These are phyloP conservation scores for Peromyscus leucopus DNA, from an alignment of 2,113 vertebrate species.

Conservation along the genomic window DNA sequence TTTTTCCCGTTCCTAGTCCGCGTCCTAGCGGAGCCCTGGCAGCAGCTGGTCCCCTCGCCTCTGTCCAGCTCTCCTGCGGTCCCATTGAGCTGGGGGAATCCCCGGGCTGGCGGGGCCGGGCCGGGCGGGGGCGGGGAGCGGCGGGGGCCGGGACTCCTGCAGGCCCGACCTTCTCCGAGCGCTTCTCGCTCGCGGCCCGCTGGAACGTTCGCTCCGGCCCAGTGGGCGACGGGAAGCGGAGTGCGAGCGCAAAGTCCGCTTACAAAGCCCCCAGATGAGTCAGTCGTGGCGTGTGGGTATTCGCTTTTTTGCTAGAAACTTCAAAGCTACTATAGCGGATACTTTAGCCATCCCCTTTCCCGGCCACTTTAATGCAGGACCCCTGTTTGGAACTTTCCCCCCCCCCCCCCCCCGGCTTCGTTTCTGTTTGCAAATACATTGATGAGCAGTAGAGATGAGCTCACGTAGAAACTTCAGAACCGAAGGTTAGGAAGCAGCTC, in stretches of 20 bases:
- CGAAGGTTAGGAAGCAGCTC: slow-evolving; percentile 83
- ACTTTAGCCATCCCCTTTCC: background rate
- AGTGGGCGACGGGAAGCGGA: slow-evolving; percentile 81
- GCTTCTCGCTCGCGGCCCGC: slow-evolving; percentile 48
- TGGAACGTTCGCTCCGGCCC: slow-evolving; percentile 76
- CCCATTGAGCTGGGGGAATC: slow-evolving; percentile 70
- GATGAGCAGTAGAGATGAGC: slow-evolving; percentile 84
- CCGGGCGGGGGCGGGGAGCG: background rate
- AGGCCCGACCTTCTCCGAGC: slow-evolving; percentile 66
- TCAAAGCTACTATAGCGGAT: slow-evolving; percentile 47
- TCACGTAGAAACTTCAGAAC: slow-evolving; percentile 83
- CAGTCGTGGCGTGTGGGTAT: slow-evolving; percentile 82
- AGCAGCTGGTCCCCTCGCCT: slow-evolving; percentile 71
- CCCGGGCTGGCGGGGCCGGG: slow-evolving; percentile 51
- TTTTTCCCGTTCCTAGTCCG: slow-evolving; percentile 50
- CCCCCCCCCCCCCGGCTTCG: slow-evolving; percentile 52
- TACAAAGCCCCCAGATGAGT: slow-evolving; percentile 85
- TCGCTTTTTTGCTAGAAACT: slow-evolving; percentile 73
- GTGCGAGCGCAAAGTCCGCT: slow-evolving; percentile 82
- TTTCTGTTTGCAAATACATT: slow-evolving; percentile 79
- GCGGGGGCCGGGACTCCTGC: slow-evolving; percentile 45
- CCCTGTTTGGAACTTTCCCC: slow-evolving; percentile 29
- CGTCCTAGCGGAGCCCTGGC: slow-evolving; percentile 41
- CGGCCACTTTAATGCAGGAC: background rate
- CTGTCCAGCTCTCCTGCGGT: slow-evolving; percentile 61